Base-by-base conservation (phyloP, 2,888 invertebrate species). In the Leucozona laternaria region DNA sequence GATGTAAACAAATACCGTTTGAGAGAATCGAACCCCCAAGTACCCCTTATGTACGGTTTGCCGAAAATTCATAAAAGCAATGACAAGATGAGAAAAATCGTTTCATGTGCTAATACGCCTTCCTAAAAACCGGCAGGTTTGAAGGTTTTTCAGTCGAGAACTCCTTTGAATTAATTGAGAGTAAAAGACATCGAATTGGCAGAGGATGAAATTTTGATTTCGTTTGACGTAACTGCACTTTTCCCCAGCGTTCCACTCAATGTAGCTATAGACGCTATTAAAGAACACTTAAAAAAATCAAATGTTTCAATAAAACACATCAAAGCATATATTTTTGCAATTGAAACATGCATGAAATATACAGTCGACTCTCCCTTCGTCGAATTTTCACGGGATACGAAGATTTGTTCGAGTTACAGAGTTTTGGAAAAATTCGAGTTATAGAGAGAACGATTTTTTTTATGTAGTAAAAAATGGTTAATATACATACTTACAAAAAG, bases 101-200 rank as follows among this genome's bases (percentile, higher is more conserved):
- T 40, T 13, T 40, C 40, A 40, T 40, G 40, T 40, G 45, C 17
- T 45, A 17, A 45, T 45, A 17, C 45, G 4, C 45, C 45, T 45
- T 45, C 17, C 45, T 17, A 45, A 1, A 45, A 45, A 45, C 7
- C 45, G 45, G 45, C 45, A 17, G 10, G 10, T 17, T 45, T 45
- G 45, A 45, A 45, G 45, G 45, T 45, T 45, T 45, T 4, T 45
- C 45, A 45, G 45, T 45, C 45, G 45, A 45, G 3, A 45, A 45
- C 8, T 45, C 45, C 17, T 45, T 45, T 45, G 45, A 45, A 45
- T 17, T 45, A 8, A 45, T 45, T 43, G n/a, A n/a, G 43, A n/a
- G 43, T 43, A n/a, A 60, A 20, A 57, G n/a, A 57, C 57, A 57
- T 57, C 57, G 15, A 57, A 31, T 31, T 57, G 28, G 57, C 31